Base-by-base conservation (phyloP, 2,888 invertebrate genomes). In the Lomographa bimaculata region DNA sequence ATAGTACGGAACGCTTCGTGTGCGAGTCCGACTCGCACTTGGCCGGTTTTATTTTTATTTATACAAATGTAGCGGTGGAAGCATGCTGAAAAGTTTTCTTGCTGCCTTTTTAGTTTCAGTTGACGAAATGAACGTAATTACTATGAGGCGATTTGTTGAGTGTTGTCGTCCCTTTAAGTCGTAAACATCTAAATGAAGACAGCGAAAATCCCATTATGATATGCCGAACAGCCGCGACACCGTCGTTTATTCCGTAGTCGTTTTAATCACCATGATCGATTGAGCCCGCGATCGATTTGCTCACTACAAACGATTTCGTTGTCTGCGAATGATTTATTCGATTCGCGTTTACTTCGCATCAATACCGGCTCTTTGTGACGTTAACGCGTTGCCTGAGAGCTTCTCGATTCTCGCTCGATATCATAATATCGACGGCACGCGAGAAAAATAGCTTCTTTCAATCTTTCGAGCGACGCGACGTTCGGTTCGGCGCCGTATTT, bases 261-360 rank as follows among this genome's bases (percentile, higher is more conserved):
- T 57, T 67, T 64, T 59, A 66, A 67, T 65, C 64, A 35, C 34
- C 40, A 49, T 71, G 69, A 78, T 76, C 67, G 72, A 79, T 75
- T 62, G 67, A 64, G 53, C 50, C 43, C 47, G 41, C 69, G 68
- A 75, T 74, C 72, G 76, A 74, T 79, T 71, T 64, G 66, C 67
- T 64, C 53, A 57, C 42, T 50, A 61, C 56, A 59, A 64, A 58
- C 64, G 68, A 71, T 72, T 71, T 60, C 57, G 60, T 64, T 43
- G 42, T 67, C 66, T 64, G 41, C 47, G 52, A 68, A 74, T 79
- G 80, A 82, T 81, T 82, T 80, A 83, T 80, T 71, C 74, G 71
- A 57, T 64, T 64, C 60, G 60, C 71, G 73, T 75, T 76, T 68
- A 55, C 58, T 62, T 60, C 64, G 42, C 58, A 52, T 57, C 57